A percentile compares a stretch with the other conserved stretches of the same genome.
Evolutionary conservation across 2,113 vertebrate species (phyloP).

Genomic region (Dolichotis patagonum): DNA sequence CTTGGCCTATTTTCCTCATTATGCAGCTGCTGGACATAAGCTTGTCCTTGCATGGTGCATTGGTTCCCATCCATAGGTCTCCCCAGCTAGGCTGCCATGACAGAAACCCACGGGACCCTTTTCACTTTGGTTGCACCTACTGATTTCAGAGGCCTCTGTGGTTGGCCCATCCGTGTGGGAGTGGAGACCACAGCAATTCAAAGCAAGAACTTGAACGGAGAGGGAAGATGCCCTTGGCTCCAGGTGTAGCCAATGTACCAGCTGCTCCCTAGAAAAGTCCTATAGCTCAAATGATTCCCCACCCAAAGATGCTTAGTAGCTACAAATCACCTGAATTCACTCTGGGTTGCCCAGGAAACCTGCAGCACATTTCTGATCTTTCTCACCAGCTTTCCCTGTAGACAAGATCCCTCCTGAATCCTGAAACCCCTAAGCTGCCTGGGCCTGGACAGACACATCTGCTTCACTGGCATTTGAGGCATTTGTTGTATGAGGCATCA

Average conservation of each 20-base stretch:
- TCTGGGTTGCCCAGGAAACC: background rate
- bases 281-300: background rate
- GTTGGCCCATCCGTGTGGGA: background rate
- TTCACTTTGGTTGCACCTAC: rapidly evolving
- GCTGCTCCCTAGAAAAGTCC: background rate
- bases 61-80: background rate
- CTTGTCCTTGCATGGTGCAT: background rate
- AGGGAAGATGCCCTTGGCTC: background rate
- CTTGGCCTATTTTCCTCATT: background rate
- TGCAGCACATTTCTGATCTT: background rate
- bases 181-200: background rate
- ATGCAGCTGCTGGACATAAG: rapidly evolving
- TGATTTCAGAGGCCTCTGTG: background rate
- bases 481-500: background rate
- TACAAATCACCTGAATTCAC: background rate
- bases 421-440: background rate
- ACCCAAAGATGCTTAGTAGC: background rate
- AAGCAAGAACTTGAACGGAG: background rate
- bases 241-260: background rate
- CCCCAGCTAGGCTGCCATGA: background rate
- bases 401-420: background rate
- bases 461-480: background rate
- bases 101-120: background rate
- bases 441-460: background rate
- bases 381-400: background rate